phyloP scores from a whole-genome alignment of 2,113 vertebrate genomes.

The Gopherus evgoodei region DNA sequence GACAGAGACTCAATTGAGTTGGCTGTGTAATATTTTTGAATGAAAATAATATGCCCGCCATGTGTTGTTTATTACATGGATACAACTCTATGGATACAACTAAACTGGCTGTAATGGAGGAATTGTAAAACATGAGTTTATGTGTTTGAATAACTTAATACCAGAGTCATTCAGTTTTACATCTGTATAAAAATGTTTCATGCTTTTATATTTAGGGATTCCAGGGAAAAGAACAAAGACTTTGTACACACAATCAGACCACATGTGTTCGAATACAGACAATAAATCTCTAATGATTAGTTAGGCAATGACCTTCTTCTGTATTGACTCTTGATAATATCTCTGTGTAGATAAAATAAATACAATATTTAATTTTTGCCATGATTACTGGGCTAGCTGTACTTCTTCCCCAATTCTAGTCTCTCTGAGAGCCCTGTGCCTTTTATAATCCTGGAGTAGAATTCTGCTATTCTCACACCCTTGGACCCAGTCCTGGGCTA shows the following conservation, averaged over 20 bases:
- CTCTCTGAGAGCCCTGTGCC: too few species aligned
- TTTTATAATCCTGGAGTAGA: too few species aligned
- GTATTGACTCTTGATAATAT: conserved; percentile 34
- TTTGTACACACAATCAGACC: neutral
- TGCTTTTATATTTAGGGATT: conserved; percentile 33
- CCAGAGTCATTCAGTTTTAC: neutral
- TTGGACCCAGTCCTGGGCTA: too few species aligned
- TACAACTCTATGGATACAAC: neutral
- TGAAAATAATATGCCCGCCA: neutral
- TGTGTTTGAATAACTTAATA: neutral
- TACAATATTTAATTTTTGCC: conserved; percentile 21
- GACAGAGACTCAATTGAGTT: neutral
- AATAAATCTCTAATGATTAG: conserved; percentile 36
- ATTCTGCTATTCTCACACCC: too few species aligned
- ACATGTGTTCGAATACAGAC: conserved; percentile 17
- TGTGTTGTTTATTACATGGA: neutral
- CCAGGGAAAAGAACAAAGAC: neutral
- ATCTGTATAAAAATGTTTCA: neutral
- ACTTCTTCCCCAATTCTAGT: too few species aligned
- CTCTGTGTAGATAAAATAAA: conserved; percentile 9
- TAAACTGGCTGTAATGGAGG: neutral
- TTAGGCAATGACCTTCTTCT: conserved; percentile 12
- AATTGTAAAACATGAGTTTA: neutral
- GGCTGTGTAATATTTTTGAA: neutral
- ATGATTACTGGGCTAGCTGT: too few species aligned